Evolutionary conservation across 1,140 invertebrate genomes (phyloP), one percentile per base, ranked within the genome.

Genomic region (Microplitis demolitor): DNA sequence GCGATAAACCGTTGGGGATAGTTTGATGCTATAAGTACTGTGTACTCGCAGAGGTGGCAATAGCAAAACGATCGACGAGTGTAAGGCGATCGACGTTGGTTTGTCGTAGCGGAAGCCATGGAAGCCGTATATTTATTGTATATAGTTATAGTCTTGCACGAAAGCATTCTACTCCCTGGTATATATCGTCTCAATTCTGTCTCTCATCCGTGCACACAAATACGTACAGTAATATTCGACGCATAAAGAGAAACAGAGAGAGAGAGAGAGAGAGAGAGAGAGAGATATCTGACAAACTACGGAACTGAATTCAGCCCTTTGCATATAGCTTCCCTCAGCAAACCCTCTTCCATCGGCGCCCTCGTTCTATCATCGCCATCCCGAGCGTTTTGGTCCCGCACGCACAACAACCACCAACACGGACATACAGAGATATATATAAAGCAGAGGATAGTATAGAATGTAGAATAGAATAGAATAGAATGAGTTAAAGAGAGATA

Each of bases 31-130:
- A 56, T 56, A 56, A 56, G 71, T 50, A 33, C 13, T 39, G 62
- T 63, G 58, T 66, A 66, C 64, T 56, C 39, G 66, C 58, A 45
- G 34, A 84, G 79, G 79, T 81, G 82, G 75, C 79, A 79, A 77
- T 76, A 83, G 83, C 82, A 84, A 85, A 85, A 84, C 84, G 84
- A 84, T 85, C 80, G 81, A 66, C 37, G 79, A 76, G 83, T 24
- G 24, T 86, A 86, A 85, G 83, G 78, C 82, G 83, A 86, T 85
- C 84, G 85, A 83, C 82, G 84, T 85, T 85, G 83, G 84, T 86
- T 86, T 85, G 84, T 85, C 83, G 82, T 77, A 51, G 82, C 78
- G 77, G 82, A 82, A 82, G 80, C 80, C 80, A 73, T 82, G 82
- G 84, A 86, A 85, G 84, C 85, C 85, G 16, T 82, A 80, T 75